Evolutionary conservation across 2,113 vertebrate genomes (phyloP).

Genomic region (Neomonachus schauinslandi): DNA sequence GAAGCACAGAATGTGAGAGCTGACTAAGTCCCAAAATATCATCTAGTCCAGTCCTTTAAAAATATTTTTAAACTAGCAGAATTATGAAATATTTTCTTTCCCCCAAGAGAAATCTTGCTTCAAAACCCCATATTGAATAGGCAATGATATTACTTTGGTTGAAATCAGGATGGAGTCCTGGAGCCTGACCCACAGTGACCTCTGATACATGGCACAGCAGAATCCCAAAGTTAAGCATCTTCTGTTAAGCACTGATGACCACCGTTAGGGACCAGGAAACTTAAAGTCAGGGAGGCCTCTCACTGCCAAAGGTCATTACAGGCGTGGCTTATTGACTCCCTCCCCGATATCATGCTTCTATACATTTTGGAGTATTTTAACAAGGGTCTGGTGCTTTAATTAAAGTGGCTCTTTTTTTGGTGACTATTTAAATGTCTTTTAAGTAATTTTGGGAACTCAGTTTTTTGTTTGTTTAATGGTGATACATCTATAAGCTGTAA

Average conservation of each 20-base stretch:
- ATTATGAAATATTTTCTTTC: not conserved
- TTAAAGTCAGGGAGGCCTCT: not conserved
- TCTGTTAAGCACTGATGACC: not conserved
- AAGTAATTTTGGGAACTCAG: not conserved
- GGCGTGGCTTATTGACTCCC: not conserved
- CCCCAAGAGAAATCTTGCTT: not conserved
- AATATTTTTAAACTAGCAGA: constrained; percentile 5
- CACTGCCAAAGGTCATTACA: not conserved
- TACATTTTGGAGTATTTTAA: not conserved
- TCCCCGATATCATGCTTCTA: not conserved
- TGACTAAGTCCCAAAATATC: not conserved
- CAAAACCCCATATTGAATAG: not conserved
- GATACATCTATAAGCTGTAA: not conserved
- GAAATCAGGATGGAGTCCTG: not conserved
- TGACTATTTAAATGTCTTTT: constrained; percentile 16
- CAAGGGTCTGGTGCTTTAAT: not conserved
- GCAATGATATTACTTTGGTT: not conserved
- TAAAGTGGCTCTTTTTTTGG: not conserved
- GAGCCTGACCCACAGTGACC: not conserved
- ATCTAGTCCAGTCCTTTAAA: not conserved
- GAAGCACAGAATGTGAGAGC: not conserved
- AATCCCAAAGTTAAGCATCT: not conserved
- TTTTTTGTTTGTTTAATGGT: not conserved
- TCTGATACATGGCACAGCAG: not conserved
- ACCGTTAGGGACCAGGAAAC: not conserved